Evolutionary conservation across 2,113 vertebrate species (phyloP).

Genomic region (Bungarus multicinctus): DNA sequence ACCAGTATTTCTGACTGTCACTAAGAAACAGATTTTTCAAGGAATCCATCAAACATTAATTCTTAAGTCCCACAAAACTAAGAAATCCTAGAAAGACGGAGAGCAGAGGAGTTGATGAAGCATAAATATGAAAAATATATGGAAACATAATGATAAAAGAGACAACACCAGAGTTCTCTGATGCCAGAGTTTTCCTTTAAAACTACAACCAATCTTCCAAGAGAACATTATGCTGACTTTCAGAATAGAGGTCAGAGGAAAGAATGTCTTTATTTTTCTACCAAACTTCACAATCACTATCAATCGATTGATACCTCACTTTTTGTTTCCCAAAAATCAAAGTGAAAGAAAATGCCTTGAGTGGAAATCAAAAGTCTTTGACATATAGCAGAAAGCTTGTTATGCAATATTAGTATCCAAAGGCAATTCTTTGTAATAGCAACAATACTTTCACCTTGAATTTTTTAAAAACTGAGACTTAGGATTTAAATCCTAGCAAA

Average conservation of each 20-base stretch:
- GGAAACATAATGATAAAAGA: constrained; percentile 29
- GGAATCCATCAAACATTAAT: constrained; percentile 38
- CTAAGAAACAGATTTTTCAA: constrained; percentile 39
- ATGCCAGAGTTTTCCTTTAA: constrained; percentile 30
- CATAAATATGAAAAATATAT: not conserved
- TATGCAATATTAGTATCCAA: constrained; percentile 75
- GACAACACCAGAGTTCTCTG: not conserved
- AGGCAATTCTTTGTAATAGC: constrained; percentile 76
- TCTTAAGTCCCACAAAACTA: constrained; percentile 1
- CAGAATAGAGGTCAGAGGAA: constrained; percentile 61
- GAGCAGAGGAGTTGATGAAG: not conserved
- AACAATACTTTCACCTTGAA: constrained; percentile 70
- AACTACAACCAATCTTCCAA: constrained; percentile 57
- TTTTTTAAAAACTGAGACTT: constrained; percentile 65
- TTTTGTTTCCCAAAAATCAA: constrained; percentile 95
- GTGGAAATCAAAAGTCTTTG: constrained; percentile 96
- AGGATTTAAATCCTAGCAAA: constrained; percentile 64
- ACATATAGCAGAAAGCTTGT: constrained; percentile 75
- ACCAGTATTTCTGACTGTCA: not conserved
- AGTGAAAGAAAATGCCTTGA: constrained; percentile 91
- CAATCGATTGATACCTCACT: constrained; percentile 86
- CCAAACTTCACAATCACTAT: constrained; percentile 88
- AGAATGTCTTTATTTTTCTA: constrained; percentile 65
- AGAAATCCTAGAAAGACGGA: not conserved
- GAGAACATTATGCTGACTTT: constrained; percentile 61